Conservation (phyloP, 2,113 vertebrate genomes). For the Pitta sordida region DNA sequence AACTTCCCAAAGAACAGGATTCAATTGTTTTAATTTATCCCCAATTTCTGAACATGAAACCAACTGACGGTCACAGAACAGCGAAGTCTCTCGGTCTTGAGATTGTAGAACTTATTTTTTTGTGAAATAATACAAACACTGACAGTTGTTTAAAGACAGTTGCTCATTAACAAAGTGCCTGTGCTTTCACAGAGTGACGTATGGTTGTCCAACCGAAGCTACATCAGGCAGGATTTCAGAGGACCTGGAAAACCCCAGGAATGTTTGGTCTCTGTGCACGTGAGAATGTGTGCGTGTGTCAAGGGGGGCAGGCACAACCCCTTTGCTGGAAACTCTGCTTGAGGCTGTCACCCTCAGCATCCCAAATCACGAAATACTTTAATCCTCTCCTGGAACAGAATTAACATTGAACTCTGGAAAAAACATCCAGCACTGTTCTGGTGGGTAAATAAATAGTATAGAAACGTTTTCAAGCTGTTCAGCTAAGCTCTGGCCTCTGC, state of each 20-base stretch:
- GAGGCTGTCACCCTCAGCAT: background rate
- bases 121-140: background rate
- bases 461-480: background rate
- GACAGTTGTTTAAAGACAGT: background rate
- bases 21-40: background rate
- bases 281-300: accelerated
- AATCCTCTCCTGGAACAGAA: background rate
- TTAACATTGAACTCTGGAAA: background rate
- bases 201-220: background rate
- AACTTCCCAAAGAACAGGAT: background rate
- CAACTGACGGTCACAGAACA: background rate
- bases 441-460: background rate
- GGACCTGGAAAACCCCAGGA: background rate
- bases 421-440: background rate
- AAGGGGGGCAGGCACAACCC: background rate
- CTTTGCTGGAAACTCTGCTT: background rate
- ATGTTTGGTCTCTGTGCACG: too few species aligned
- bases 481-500: background rate
- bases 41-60: background rate
- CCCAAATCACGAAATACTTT: background rate
- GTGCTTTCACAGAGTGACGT: background rate
- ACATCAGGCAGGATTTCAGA: background rate
- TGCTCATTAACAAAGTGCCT: background rate
- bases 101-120: background rate
- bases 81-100: background rate